Conservation (phyloP, 2,113 vertebrate species). For the Galemys pyrenaicus region DNA sequence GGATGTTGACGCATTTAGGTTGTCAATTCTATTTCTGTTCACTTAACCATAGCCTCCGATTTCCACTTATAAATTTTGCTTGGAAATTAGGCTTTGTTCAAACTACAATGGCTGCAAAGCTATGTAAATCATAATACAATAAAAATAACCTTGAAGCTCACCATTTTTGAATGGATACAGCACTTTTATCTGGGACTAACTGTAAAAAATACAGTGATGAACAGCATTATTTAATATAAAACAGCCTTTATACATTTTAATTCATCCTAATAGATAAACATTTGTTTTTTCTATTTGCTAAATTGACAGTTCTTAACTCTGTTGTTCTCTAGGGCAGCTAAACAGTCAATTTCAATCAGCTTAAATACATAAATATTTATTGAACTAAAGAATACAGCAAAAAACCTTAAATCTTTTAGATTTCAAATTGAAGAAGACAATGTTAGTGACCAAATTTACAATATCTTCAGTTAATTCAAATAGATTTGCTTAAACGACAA, state of each 20-base stretch:
- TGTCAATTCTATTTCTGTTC: conserved; percentile 77
- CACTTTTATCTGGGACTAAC: neutral
- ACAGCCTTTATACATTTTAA: conserved; percentile 26
- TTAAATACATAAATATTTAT: conserved; percentile 64
- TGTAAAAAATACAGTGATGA: neutral
- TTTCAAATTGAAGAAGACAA: conserved; percentile 28
- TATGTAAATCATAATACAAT: conserved; percentile 27
- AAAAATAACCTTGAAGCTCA: conserved; percentile 59
- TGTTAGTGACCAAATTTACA: neutral
- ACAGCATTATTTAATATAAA: neutral
- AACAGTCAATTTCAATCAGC: conserved; percentile 55
- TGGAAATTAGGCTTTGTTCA: conserved; percentile 69
- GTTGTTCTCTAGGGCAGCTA: conserved; percentile 38
- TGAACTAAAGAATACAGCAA: conserved; percentile 47
- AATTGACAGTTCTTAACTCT: conserved; percentile 30
- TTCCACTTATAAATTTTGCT: conserved; percentile 57
- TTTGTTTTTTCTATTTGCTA: conserved; percentile 52
- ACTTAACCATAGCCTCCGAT: conserved; percentile 58
- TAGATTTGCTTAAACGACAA: neutral
- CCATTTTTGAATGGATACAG: neutral
- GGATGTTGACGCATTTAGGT: conserved; percentile 66
- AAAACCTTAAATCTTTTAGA: conserved; percentile 19
- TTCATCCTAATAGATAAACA: neutral
- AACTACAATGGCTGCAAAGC: conserved; percentile 49
- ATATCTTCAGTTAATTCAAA: conserved; percentile 12